A percentile compares a stretch with the other conserved stretches of the same genome.
Evolutionary conservation across 2,113 vertebrate genomes (phyloP).

Genomic region (Peromyscus polionotus): DNA sequence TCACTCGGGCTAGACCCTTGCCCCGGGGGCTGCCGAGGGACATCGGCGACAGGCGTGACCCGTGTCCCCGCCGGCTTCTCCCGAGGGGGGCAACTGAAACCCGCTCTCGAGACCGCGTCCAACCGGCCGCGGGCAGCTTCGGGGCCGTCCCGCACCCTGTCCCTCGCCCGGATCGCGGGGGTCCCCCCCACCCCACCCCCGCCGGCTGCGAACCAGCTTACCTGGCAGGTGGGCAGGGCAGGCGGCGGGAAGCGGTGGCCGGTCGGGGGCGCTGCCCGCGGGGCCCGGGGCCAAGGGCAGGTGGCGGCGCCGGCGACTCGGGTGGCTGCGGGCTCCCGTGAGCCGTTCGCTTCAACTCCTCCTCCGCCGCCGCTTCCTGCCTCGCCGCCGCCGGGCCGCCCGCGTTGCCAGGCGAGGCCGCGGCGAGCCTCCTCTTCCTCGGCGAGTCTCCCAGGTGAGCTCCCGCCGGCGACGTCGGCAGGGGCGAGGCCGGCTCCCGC

Average conservation of each 20-base stretch:
- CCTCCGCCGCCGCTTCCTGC: conserved; percentile 74
- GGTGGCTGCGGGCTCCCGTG: conserved; percentile 65
- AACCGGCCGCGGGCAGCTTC: conserved; percentile 27
- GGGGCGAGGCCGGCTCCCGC: conserved; percentile 75
- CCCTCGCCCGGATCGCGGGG: background rate
- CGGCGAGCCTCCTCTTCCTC: conserved; percentile 86
- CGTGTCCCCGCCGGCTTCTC: background rate
- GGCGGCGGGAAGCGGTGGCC: conserved; percentile 46
- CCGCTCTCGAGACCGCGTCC: conserved; percentile 57
- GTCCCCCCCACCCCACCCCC: no score
- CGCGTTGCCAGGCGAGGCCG: conserved; percentile 68
- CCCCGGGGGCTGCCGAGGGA: background rate
- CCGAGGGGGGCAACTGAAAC: conserved; percentile 47
- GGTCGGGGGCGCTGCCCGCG: conserved; percentile 57
- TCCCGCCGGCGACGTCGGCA: conserved; percentile 73
- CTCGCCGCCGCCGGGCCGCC: conserved; percentile 68
- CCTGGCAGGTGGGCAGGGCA: conserved; percentile 69
- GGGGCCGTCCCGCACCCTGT: background rate
- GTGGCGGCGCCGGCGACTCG: conserved; percentile 67
- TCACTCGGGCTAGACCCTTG: background rate
- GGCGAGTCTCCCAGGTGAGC: conserved; percentile 92
- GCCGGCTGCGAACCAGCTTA: conserved; percentile 5
- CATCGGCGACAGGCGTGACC: background rate
- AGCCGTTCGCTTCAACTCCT: conserved; percentile 63
- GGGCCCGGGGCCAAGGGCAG: conserved; percentile 74